Base-by-base conservation (phyloP, 2,113 vertebrate species). In the Pachypanchax playfairii region DNA sequence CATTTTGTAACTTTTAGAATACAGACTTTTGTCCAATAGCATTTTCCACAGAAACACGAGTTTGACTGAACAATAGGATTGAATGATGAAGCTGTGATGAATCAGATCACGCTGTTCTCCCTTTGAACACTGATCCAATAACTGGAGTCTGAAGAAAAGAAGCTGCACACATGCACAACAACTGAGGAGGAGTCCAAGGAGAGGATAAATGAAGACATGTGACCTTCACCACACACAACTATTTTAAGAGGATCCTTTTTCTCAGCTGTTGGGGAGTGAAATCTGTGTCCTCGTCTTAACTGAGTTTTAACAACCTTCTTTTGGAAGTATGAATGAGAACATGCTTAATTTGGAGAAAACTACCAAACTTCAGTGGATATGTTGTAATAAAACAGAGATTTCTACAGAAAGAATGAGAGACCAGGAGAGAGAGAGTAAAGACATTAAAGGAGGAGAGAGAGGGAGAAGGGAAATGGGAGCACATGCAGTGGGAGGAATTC, bases 151-250 rank as follows among this genome's bases (percentile, higher is more conserved):
- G 1, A 6, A 38, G 21, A 48, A 46, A 22, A 43, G 39, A 43
- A 22, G 53, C 58, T 22, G 39, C 10, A 25, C 38, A 8, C 24
- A 54, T 60, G 74, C 60, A 18, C 42, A 61, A 44, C 33, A n/a
- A 60, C 64, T 50, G 29, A 80, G 72, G 82, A 76, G 65, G 67
- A 69, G 63, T 57, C 75, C 24, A 7, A 64, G 67, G 69, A 86
- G 82, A 88, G 87, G 89, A 89, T 81, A 89, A 85, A 82, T 68
- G 72, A 65, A 71, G 84, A 88, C 87, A 91, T 90, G 77, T 89
- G 88, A 92, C 88, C 88, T 86, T 78, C 73, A 74, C 42, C 36
- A 70, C 47, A 49, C 20, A 49, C 33, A 0, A 82, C 88, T 90
- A 90, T 91, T 91, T 91, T 87, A 88, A 76, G 77, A 47, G 5